Evolutionary conservation across 2,113 vertebrate genomes (phyloP).

Genomic region (Pandion haliaetus): DNA sequence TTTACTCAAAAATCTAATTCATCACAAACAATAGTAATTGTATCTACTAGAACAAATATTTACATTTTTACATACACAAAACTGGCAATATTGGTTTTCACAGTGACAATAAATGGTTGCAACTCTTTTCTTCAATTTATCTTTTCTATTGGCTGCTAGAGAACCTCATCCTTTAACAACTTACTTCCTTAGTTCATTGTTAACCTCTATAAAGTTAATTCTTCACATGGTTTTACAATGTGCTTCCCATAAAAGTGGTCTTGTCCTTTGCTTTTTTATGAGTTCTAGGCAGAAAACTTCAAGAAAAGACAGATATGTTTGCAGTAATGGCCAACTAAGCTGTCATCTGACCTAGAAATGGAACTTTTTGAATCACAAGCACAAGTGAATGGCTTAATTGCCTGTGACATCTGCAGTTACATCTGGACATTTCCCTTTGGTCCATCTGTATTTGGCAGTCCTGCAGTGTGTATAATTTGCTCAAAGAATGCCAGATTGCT

Average conservation of each 20-base stretch:
- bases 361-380: neutral
- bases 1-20: neutral
- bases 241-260: neutral
- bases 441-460: slow-evolving; percentile 16
- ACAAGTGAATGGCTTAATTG: slow-evolving; percentile 7
- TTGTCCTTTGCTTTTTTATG: neutral
- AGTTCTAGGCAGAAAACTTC: neutral
- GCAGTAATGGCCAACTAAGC: neutral
- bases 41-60: neutral
- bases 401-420: neutral
- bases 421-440: slow-evolving; percentile 2
- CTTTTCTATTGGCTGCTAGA: neutral
- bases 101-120: neutral
- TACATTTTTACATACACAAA: neutral
- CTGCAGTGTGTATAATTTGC: neutral
- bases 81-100: neutral
- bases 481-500: neutral
- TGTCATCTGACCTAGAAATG: slow-evolving; percentile 30
- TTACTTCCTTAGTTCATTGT: neutral
- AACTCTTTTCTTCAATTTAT: neutral
- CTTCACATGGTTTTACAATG: neutral
- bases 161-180: neutral
- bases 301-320: neutral
- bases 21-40: neutral
- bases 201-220: neutral